Evolutionary conservation across 1,140 invertebrate genomes (phyloP), one percentile per base, ranked within the genome.

Genomic region (Dreissena rostriformis): DNA sequence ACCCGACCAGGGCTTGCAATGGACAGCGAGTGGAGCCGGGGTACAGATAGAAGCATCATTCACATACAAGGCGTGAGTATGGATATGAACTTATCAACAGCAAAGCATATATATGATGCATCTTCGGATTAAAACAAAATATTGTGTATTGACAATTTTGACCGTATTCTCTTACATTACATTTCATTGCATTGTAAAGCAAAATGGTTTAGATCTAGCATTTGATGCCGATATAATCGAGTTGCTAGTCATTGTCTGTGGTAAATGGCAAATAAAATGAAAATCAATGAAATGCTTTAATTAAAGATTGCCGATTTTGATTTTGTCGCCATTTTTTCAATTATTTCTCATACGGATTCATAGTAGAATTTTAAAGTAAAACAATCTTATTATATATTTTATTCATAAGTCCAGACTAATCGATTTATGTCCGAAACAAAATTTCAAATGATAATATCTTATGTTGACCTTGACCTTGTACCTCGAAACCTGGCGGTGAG

Each of bases 1-100:
- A 15, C 65, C 82, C n/a, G 82, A 74, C 24, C 14, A 49, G 29
- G 82, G 82, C 52, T 28, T 84, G 14, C 28, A 63, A 11, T 84
- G 82, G 82, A 78, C 10, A 11, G 82, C 52, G n/a, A 28, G 24
- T 12, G 55, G 55, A 26, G 74, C 73, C 22, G 15, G 49, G 0
- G 61, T 84, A 15, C 24, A 26, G 7, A 28, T 84, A 11, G 26
- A 77, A 26, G 82, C 73, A 19, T 55, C 76, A 24, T 84, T 84
- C 73, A 55, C 57, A 26, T 84, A 84, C 39, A 78, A 77, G 39
- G 70, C 61, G 49, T 82, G 29, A 61, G 57, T 63, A 39, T 39
- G 39, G 39, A 39, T n/a, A n/a, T 26, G 61, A 63, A 39, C 39
- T 39, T 26, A 63, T 26, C 19, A n/a, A 63, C 61, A n/a, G 61